phyloP scores from a whole-genome alignment of 2,888 invertebrate genomes.

The Vannuccia rotundouncinata region DNA sequence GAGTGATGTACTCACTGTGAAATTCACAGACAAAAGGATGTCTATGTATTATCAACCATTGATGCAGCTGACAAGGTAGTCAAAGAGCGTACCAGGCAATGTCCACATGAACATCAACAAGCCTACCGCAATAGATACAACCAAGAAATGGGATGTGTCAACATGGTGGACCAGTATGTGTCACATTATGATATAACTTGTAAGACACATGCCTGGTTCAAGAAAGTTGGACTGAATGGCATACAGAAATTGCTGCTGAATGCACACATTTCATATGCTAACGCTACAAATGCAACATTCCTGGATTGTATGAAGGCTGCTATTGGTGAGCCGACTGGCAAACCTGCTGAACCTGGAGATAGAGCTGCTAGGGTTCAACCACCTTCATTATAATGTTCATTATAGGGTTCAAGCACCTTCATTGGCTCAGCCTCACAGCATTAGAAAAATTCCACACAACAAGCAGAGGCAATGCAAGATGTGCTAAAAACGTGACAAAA shows the following conservation, averaged over 20 bases:
- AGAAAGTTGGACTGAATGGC: conserved; percentile 29
- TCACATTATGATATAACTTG: conserved; percentile 25
- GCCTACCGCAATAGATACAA: conserved; percentile 25
- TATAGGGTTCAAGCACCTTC: no score
- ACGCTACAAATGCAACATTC: not conserved
- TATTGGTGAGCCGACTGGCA: conserved; percentile 11
- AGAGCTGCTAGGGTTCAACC: not conserved
- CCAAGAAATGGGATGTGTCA: not conserved
- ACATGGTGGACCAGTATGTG: conserved; percentile 9
- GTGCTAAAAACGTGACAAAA: conserved; percentile 19
- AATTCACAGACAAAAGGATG: conserved; percentile 28
- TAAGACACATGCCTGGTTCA: not conserved
- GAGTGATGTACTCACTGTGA: not conserved
- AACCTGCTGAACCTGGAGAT: conserved; percentile 28
- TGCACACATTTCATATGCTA: not conserved
- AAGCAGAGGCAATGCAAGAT: conserved; percentile 29
- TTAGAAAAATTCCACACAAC: conserved; percentile 3
- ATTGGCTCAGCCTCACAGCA: conserved; percentile 17
- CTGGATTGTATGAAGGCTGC: conserved; percentile 10
- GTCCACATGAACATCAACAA: conserved; percentile 9
- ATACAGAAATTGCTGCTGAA: conserved; percentile 9
- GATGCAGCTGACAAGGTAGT: conserved; percentile 2
- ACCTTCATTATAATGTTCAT: no score
- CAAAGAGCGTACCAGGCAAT: conserved; percentile 1
- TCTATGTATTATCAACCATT: not conserved